Evolutionary conservation across 2,113 vertebrate species (phyloP).

Genomic region (Sarotherodon lohbergeri): DNA sequence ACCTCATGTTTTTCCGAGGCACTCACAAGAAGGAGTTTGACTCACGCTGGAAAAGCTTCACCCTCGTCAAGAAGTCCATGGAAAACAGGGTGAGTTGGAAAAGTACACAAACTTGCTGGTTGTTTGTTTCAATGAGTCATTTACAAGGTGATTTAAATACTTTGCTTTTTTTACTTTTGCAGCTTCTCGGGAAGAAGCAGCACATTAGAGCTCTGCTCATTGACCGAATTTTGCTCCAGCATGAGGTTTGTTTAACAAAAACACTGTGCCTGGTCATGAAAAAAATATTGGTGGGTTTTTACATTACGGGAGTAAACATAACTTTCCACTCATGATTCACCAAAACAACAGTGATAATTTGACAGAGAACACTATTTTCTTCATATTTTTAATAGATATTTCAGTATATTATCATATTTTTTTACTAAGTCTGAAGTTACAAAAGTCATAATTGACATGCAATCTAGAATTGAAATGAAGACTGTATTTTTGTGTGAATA

Average conservation of each 20-base stretch:
- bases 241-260: constrained; percentile 78
- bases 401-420: not conserved
- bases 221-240: constrained; percentile 93
- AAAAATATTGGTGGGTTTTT: not conserved
- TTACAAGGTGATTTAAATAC: not conserved
- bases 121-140: not conserved
- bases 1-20: constrained; percentile 92
- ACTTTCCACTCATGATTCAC: not conserved
- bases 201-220: constrained; percentile 94
- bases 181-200: constrained; percentile 93
- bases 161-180: constrained; percentile 11
- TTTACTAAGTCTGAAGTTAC: not conserved
- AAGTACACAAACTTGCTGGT: not conserved
- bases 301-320: not conserved
- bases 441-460: not conserved
- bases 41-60: constrained; percentile 97
- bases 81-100: constrained; percentile 86
- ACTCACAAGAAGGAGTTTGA: constrained; percentile 97
- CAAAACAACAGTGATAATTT: not conserved
- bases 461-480: not conserved
- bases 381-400: not conserved
- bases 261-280: not conserved
- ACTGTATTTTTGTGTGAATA: constrained; percentile 46
- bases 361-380: not conserved
- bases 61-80: constrained; percentile 97